Conservation (phyloP, 30 jellyfish, hydroid and myxozoan species). For the Nemopilema nomurai region DNA sequence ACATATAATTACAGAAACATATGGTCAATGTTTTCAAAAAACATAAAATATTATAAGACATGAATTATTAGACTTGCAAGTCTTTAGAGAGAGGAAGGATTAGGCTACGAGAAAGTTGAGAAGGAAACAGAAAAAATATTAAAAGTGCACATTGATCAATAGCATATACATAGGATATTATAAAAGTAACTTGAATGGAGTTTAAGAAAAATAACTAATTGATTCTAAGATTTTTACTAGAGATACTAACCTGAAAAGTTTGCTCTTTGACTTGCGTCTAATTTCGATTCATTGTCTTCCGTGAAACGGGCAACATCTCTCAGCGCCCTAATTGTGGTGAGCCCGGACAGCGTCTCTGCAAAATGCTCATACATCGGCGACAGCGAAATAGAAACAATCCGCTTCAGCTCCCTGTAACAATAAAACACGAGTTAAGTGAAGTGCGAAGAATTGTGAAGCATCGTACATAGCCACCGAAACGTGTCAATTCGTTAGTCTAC, state of each 20-base stretch:
- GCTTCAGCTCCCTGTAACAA: conserved; percentile 85
- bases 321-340: conserved; percentile 87
- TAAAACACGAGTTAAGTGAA: background rate
- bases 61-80: no score
- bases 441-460: background rate
- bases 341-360: conserved; percentile 94
- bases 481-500: background rate
- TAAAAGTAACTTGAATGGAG: no score
- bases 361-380: conserved; percentile 98
- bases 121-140: no score
- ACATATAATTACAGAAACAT: no score
- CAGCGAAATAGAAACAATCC: conserved; percentile 74
- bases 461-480: background rate
- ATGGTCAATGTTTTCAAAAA: no score
- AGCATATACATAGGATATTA: no score
- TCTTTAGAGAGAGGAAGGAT: no score
- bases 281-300: conserved; percentile 73
- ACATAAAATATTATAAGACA: no score
- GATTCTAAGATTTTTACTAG: no score
- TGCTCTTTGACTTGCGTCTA: conserved; percentile 90
- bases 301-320: conserved; percentile 78
- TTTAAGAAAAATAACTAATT: no score
- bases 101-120: no score
- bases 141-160: no score
- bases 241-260: conserved; percentile 83